Evolutionary conservation across 2,888 invertebrate genomes (phyloP).

Genomic region (Ceraclea dissimilis): DNA sequence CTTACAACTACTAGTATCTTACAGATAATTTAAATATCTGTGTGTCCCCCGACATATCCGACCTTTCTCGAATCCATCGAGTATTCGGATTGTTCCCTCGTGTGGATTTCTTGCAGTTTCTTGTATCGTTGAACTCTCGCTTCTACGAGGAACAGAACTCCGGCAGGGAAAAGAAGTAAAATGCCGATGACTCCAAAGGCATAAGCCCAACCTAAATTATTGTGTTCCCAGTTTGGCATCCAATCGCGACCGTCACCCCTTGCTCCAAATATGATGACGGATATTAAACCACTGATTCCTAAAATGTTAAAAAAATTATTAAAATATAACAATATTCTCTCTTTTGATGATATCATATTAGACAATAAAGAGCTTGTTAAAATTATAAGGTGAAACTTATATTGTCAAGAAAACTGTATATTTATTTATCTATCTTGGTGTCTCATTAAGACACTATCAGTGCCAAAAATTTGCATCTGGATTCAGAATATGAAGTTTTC

Average conservation of each 20-base stretch:
- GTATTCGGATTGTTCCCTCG: slow-evolving; percentile 58
- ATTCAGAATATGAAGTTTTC: no score
- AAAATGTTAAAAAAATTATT: no score
- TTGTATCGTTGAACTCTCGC: slow-evolving; percentile 71
- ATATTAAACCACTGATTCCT: slow-evolving; percentile 75
- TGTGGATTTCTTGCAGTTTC: slow-evolving; percentile 61
- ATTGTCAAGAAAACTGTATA: no score
- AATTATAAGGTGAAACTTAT: no score
- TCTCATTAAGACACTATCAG: no score
- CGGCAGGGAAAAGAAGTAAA: slow-evolving; percentile 65
- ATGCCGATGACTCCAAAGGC: slow-evolving; percentile 79
- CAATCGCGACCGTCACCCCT: slow-evolving; percentile 87
- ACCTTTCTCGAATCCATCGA: slow-evolving; percentile 59
- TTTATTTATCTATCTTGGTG: no score
- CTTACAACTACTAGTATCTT: no score
- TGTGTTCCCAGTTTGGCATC: slow-evolving; percentile 96
- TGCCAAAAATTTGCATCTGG: no score
- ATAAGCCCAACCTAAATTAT: slow-evolving; percentile 91
- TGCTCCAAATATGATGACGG: slow-evolving; percentile 82
- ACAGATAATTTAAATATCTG: slow-evolving; percentile 67
- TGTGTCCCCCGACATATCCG: slow-evolving; percentile 51
- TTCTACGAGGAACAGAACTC: slow-evolving; percentile 75
- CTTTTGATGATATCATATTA: no score
- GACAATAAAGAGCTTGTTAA: neutral
- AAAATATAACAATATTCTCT: no score